phyloP scores from a whole-genome alignment of 1,140 invertebrate species.

The Aphelenchoides besseyi region DNA sequence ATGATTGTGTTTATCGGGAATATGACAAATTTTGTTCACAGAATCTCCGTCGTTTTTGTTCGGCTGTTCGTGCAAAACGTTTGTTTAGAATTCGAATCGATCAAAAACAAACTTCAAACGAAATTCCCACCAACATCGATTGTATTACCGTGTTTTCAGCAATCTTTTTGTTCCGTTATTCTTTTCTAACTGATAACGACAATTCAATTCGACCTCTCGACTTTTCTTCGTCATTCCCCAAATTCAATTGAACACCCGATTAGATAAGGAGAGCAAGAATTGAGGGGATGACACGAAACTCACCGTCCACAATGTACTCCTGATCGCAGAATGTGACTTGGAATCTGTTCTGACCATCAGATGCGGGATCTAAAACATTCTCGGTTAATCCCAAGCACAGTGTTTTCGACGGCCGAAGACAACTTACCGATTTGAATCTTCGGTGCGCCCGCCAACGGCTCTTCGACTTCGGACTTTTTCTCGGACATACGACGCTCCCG shows the following conservation, averaged over 20 bases:
- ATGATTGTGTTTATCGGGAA: too few relatives aligned
- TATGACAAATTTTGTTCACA: too few relatives aligned
- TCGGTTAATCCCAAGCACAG: too few relatives aligned
- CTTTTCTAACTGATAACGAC: too few relatives aligned
- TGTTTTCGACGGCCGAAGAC: not conserved
- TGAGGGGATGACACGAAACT: not conserved
- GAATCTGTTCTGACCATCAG: conserved; percentile 13
- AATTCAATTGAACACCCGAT: conserved; percentile 6
- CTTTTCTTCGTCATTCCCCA: not conserved
- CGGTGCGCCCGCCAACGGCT: not conserved
- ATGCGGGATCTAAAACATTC: conserved; percentile 6
- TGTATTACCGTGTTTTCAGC: conserved; percentile 1
- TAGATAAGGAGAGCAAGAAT: conserved; percentile 1
- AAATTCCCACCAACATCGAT: not conserved
- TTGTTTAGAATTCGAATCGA: too few relatives aligned
- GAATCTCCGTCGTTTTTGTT: too few relatives aligned
- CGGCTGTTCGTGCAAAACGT: too few relatives aligned
- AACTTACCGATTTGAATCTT: conserved; percentile 12
- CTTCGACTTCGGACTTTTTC: not conserved
- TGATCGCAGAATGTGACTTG: conserved; percentile 30
- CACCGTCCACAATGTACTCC: conserved; percentile 28
- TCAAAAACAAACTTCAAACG: too few relatives aligned
- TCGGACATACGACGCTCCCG: not conserved
- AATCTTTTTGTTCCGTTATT: not conserved
- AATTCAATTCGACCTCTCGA: conserved; percentile 10